A percentile compares a stretch with the other conserved stretches of the same genome.
Conservation (phyloP, 2,888 invertebrate species). For the Phaonia tiefii region DNA sequence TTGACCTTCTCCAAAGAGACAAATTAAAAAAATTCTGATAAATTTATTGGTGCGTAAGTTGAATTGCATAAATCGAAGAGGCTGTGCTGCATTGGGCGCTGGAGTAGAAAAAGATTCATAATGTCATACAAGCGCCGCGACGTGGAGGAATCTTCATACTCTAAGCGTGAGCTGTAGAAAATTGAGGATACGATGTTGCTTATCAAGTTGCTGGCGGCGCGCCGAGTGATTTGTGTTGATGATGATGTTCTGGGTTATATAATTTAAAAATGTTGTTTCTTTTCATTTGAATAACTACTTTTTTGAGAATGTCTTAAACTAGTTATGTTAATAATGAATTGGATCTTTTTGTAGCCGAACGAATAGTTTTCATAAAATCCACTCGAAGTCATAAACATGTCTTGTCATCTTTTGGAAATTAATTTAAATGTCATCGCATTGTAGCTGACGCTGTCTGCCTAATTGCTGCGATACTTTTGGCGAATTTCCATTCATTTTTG, state of each 20-base stretch:
- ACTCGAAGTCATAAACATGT: constrained; percentile 30
- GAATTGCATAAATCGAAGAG: background rate
- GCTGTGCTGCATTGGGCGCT: constrained; percentile 32
- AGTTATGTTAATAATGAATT: constrained; percentile 59
- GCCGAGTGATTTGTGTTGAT: background rate
- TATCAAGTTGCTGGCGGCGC: background rate
- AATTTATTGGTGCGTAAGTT: constrained; percentile 59
- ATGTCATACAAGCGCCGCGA: background rate
- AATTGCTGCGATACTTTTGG: constrained; percentile 17
- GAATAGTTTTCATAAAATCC: constrained; percentile 8
- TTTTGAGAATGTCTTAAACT: constrained; percentile 36
- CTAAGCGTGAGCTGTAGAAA: too few species aligned
- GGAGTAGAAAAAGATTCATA: background rate
- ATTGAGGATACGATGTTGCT: too few species aligned
- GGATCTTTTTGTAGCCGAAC: constrained; percentile 16
- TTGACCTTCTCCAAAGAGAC: constrained; percentile 50
- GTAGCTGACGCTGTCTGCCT: background rate
- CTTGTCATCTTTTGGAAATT: constrained; percentile 20
- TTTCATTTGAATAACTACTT: constrained; percentile 18
- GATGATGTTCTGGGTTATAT: constrained; percentile 18
- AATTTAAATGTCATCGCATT: constrained; percentile 42
- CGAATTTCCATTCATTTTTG: constrained; percentile 19
- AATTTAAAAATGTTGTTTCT: constrained; percentile 9
- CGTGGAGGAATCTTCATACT: constrained; percentile 5
- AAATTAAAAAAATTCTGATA: constrained; percentile 15